These are phyloP conservation scores for Andrena bucephala DNA, from an alignment of 2,888 invertebrate species.

Conservation along the genomic window DNA sequence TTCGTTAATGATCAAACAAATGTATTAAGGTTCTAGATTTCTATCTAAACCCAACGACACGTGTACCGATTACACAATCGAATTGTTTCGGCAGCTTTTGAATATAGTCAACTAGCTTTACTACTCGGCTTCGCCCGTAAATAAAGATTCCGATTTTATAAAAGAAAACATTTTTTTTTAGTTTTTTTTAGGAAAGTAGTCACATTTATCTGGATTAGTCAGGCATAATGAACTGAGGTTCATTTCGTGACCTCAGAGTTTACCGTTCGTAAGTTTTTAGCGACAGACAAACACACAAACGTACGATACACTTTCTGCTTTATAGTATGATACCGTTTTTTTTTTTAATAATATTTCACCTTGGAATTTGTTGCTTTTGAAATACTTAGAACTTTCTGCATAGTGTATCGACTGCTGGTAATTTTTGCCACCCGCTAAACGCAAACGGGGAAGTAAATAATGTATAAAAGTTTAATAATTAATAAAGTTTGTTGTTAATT, in stretches of 20 bases:
- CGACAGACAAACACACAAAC: too few species aligned
- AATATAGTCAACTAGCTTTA: neutral
- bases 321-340: neutral
- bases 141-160: too few species aligned
- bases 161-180: too few species aligned
- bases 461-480: neutral
- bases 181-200: too few species aligned
- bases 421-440: neutral
- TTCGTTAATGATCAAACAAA: neutral
- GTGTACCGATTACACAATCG: neutral
- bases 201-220: too few species aligned
- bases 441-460: neutral
- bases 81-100: neutral
- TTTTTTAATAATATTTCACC: neutral
- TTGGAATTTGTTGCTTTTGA: neutral
- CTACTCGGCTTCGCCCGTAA: too few species aligned
- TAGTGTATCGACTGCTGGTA: slow-evolving; percentile 1
- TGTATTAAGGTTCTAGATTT: neutral
- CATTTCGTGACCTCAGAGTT: too few species aligned
- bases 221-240: too few species aligned
- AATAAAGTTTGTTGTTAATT: too few species aligned
- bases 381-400: neutral
- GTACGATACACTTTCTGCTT: too few species aligned
- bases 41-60: neutral
- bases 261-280: too few species aligned